Percentiles rank a stretch among this genome's conserved stretches.
Conservation (phyloP, 2,113 vertebrate genomes). For the Gambusia holbrooki region DNA sequence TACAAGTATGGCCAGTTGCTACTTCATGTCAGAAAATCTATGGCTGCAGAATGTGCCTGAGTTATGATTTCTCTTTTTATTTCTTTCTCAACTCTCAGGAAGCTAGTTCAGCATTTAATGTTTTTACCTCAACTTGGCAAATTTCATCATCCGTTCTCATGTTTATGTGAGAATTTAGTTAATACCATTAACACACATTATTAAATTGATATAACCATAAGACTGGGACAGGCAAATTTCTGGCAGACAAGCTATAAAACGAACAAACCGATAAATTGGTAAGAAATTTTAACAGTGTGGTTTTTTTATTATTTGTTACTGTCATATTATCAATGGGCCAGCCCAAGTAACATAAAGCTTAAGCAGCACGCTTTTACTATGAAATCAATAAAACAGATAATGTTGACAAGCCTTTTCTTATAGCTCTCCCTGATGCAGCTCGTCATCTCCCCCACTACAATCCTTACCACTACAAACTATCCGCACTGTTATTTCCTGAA, state of each 20-base stretch:
- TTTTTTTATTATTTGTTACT: constrained; percentile 62
- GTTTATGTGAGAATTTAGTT: neutral
- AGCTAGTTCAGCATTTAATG: neutral
- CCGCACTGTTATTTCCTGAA: constrained; percentile 34
- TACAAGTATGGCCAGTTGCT: neutral
- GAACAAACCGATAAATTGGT: constrained; percentile 49
- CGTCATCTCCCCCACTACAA: constrained; percentile 28
- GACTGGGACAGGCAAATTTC: constrained; percentile 45
- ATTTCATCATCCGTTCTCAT: neutral
- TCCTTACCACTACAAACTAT: constrained; percentile 57
- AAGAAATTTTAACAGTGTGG: constrained; percentile 58
- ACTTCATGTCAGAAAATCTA: neutral
- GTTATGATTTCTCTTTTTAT: neutral
- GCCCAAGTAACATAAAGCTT: constrained; percentile 81
- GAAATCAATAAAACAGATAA: constrained; percentile 85
- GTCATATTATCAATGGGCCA: constrained; percentile 78
- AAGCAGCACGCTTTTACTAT: constrained; percentile 80
- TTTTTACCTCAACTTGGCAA: neutral
- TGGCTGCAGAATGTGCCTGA: neutral
- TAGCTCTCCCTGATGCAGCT: constrained; percentile 58
- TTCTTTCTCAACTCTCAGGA: neutral
- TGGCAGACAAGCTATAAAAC: no score
- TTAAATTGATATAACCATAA: constrained; percentile 43
- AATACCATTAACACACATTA: constrained; percentile 59
- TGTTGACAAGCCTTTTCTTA: constrained; percentile 83